Conservation (phyloP, 2,888 invertebrate species). For the Himalopsyche japonica region DNA sequence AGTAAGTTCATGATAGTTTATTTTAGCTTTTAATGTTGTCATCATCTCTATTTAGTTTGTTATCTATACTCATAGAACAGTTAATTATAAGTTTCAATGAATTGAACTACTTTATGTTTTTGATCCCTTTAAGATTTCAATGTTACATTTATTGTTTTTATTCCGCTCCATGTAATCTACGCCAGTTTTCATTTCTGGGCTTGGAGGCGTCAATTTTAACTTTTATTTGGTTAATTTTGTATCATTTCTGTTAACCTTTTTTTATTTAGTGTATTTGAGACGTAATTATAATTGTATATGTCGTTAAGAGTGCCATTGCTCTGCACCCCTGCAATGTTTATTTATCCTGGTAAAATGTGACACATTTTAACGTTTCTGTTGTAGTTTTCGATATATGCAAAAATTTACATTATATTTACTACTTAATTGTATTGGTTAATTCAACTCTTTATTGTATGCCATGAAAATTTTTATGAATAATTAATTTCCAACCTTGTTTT, state of each 20-base stretch:
- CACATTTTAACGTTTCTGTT: background rate
- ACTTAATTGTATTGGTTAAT: background rate
- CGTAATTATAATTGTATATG: background rate
- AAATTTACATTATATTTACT: slow-evolving; percentile 41
- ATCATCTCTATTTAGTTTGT: background rate
- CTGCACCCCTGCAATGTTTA: background rate
- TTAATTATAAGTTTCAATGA: too few species aligned
- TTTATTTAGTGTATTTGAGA: background rate
- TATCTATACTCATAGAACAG: too few species aligned
- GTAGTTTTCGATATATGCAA: background rate
- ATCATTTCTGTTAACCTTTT: background rate
- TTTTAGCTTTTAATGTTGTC: background rate
- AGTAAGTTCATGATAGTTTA: background rate
- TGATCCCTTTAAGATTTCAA: too few species aligned
- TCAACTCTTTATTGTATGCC: background rate
- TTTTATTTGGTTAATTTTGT: too few species aligned
- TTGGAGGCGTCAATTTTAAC: too few species aligned
- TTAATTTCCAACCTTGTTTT: background rate
- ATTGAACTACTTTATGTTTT: too few species aligned
- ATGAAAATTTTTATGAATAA: background rate
- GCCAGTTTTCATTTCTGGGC: too few species aligned
- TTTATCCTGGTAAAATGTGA: background rate
- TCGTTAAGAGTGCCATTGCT: background rate
- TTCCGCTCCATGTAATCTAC: too few species aligned
- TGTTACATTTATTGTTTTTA: too few species aligned